Percentiles rank a stretch among this genome's conserved stretches.
phyloP scores from a whole-genome alignment of 2,888 invertebrate genomes.

The Chalcis sispes region DNA sequence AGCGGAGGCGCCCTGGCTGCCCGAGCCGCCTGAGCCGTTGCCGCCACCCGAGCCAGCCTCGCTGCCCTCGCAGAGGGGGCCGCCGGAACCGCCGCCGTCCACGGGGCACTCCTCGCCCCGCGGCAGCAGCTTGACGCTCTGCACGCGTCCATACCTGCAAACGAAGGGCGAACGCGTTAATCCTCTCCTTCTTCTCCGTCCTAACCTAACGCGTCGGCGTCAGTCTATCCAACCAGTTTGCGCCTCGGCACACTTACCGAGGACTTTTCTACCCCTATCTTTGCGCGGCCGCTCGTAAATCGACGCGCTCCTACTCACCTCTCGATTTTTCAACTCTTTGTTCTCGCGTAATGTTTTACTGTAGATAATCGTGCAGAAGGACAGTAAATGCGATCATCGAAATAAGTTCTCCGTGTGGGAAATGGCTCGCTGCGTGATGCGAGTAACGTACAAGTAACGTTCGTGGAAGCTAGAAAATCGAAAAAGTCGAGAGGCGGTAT shows the following conservation, averaged over 20 bases:
- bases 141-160: conserved; percentile 97
- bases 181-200: too few species aligned
- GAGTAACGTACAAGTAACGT: neutral
- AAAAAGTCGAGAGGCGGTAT: neutral
- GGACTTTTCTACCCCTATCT: neutral
- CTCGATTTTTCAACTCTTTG: too few species aligned
- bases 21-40: conserved; percentile 77
- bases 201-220: too few species aligned
- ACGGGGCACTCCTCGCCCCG: conserved; percentile 77
- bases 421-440: neutral
- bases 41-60: conserved; percentile 68
- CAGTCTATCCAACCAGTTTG: conserved; percentile 2
- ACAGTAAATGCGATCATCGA: neutral
- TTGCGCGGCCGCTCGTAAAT: too few species aligned
- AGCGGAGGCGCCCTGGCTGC: conserved; percentile 86
- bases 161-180: too few species aligned
- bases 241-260: neutral
- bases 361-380: too few species aligned
- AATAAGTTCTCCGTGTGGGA: neutral
- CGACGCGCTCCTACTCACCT: too few species aligned
- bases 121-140: conserved; percentile 95
- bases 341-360: too few species aligned
- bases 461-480: neutral
- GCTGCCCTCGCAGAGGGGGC: conserved; percentile 76
- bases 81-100: conserved; percentile 72